Percentiles rank a stretch among this genome's conserved stretches.
These are phyloP conservation scores for Mola mola DNA, from an alignment of 2,113 vertebrate genomes.

Conservation along the genomic window DNA sequence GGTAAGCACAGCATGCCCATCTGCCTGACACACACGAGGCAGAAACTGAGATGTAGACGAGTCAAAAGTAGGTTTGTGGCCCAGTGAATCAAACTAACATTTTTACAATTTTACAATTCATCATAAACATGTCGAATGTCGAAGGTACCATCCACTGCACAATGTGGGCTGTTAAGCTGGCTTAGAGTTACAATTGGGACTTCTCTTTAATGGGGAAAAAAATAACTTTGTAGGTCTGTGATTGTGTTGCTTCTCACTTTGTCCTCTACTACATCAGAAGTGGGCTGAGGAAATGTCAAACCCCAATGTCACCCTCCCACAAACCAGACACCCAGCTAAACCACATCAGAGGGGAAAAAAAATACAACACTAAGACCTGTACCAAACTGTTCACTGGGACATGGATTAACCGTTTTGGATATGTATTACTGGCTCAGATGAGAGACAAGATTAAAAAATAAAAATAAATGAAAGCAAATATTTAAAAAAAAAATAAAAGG, in stretches of 20 bases:
- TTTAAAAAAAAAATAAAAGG: slow-evolving; percentile 13
- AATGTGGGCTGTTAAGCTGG: neutral
- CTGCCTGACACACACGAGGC: neutral
- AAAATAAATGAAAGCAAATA: neutral
- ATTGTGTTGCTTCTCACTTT: slow-evolving; percentile 12
- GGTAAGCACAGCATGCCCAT: slow-evolving; percentile 2
- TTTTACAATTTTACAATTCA: neutral
- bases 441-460: neutral
- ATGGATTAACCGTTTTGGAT: neutral
- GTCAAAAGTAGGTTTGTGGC: neutral
- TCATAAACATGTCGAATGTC: too few relatives aligned
- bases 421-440: neutral
- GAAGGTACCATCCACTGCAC: too few relatives aligned
- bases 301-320: slow-evolving; percentile 26
- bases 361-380: slow-evolving; percentile 7
- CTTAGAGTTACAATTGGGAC: neutral
- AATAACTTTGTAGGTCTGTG: neutral
- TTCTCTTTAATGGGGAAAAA: slow-evolving; percentile 11
- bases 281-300: slow-evolving; percentile 14
- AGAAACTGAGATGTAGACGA: neutral
- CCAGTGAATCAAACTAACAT: neutral
- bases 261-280: slow-evolving; percentile 20
- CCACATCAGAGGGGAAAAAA: too few relatives aligned
- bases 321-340: slow-evolving; percentile 1
- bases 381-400: slow-evolving; percentile 13